Base-by-base conservation (phyloP, 2,888 invertebrate species). In the Cheiracanthium punctorium region DNA sequence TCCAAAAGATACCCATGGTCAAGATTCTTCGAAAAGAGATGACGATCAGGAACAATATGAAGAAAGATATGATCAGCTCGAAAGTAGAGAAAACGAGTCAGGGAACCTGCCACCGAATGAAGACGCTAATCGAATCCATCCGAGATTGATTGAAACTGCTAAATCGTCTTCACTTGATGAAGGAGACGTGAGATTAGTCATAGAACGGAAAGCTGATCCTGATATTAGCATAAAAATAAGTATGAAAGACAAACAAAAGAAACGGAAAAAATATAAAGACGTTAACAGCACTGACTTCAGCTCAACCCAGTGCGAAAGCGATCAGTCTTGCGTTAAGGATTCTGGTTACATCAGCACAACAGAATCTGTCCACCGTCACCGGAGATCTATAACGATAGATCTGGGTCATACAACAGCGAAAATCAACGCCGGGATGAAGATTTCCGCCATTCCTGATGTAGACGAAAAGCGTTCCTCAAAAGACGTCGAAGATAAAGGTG, bases 341-440 rank as follows among this genome's bases (percentile, higher is more conserved):
- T 87, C 87, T 0, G 87, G 87, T 0, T 87, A 87, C 37, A 80
- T 87, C 43, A 87, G 87, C 65, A 81, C 87, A 14, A 65, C 80
- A 0, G 87, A 87, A 37, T 81, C 87, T 5, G 64, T 87, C 29
- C 77, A 87, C 43, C 75, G 72, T 10, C 79, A 87, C 24, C 37
- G 75, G 1, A 41, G 87, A 17, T 80, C 79, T 17, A 81, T 87
- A 20, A 87, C 77, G 0, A 87, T 87, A 17, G 87, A 87, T 52
- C 69, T 87, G 0, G 87, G 87, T 5, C 81, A 87, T 32, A 87
- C 87, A 8, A 87, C 72, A 20, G 87, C 87, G 0, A 87, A 77
- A 30, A 81, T 87, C 58, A 81, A 87, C 32, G 67, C 87, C 2
- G 77, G 81, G 4, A 80, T 80, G 76, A 86, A 76, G 52, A 41